Percentiles rank a stretch among this genome's conserved stretches.
phyloP scores from a whole-genome alignment of 2,797 vertebrate genomes.

The Phoeniculus purpureus region DNA sequence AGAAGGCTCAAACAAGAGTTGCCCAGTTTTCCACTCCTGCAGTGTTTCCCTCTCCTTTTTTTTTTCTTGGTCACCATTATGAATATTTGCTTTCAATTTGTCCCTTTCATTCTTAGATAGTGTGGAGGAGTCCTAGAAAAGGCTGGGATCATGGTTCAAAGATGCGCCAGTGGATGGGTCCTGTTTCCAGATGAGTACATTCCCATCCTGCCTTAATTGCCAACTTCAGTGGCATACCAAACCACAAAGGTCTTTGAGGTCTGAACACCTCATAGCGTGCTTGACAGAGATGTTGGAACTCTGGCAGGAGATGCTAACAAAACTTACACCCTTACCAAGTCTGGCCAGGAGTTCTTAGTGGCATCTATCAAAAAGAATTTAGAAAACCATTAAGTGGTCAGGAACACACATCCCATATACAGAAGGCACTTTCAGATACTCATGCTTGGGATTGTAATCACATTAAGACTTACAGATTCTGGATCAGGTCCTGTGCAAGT shows the following conservation, averaged over 20 bases:
- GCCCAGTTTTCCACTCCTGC: background rate
- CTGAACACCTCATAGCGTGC: accelerated
- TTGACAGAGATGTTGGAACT: background rate
- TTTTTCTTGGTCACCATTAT: background rate
- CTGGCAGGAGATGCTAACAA: background rate
- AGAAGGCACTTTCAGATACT: background rate
- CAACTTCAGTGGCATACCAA: background rate
- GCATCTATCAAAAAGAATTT: background rate
- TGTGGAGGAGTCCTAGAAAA: background rate
- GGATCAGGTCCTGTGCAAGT: accelerated
- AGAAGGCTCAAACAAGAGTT: background rate
- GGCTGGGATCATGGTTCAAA: background rate
- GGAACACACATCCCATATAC: background rate
- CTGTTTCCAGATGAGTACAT: background rate
- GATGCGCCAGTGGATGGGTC: accelerated
- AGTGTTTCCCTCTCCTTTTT: background rate
- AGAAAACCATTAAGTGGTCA: background rate
- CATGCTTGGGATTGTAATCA: background rate
- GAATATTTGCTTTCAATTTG: background rate
- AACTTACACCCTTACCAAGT: background rate
- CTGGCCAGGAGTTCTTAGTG: background rate
- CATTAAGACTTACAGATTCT: background rate
- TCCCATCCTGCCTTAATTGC: background rate
- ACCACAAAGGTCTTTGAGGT: background rate
- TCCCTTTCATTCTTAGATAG: background rate